phyloP scores from a whole-genome alignment of 2,888 invertebrate genomes.

The Drosophila peninsularis region DNA sequence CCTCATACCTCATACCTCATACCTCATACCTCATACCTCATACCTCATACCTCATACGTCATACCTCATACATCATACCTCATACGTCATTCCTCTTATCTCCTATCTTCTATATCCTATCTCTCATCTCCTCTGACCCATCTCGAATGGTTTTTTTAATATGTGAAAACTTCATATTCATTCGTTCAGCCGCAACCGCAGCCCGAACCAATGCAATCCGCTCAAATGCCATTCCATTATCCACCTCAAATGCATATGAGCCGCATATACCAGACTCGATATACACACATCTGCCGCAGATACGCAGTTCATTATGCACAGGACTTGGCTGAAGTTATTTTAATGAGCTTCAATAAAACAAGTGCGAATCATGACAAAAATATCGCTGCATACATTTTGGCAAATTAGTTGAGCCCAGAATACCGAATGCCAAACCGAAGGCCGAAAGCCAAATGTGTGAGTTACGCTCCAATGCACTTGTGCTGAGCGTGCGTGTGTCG shows the following conservation, averaged over 20 bases:
- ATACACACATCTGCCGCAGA: neutral
- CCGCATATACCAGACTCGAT: neutral
- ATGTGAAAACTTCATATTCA: neutral
- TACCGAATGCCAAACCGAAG: conserved; percentile 34
- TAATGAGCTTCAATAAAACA: conserved; percentile 17
- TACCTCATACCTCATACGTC: too few relatives aligned
- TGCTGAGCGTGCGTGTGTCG: neutral
- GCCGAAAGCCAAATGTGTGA: conserved; percentile 7
- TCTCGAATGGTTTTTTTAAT: neutral
- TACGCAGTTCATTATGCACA: conserved; percentile 47
- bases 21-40: too few relatives aligned
- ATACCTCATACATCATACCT: too few relatives aligned
- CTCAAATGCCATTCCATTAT: conserved; percentile 5
- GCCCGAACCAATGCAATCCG: conserved; percentile 8
- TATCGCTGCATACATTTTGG: conserved; percentile 29
- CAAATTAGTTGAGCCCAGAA: conserved; percentile 47
- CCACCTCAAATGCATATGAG: conserved; percentile 3
- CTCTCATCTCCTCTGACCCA: neutral
- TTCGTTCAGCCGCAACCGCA: neutral
- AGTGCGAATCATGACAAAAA: conserved; percentile 14
- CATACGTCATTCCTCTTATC: neutral
- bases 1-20: too few relatives aligned
- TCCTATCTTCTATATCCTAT: neutral
- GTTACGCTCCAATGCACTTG: conserved; percentile 18
- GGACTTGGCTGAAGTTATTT: conserved; percentile 25